Base-by-base conservation (phyloP, 2,888 invertebrate species). In the Andrena haemorrhoa region DNA sequence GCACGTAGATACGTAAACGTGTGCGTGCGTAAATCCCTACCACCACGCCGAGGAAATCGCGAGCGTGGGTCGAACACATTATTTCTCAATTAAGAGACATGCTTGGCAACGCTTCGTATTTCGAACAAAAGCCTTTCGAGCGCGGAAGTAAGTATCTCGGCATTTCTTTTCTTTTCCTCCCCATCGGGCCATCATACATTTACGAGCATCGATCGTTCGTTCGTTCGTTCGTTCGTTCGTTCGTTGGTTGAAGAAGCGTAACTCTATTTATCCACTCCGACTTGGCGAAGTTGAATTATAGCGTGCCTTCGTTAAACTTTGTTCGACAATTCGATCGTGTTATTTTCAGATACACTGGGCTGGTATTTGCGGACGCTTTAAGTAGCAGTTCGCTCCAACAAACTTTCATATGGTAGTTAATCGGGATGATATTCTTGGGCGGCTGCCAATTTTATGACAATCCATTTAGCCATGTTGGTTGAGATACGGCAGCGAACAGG, bases 31-130 rank as follows among this genome's bases (percentile, higher is more conserved):
- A 75, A 79, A 70, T 70, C 16, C 3, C 35, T 1, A 60, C 10
- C 49, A 8, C 51, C 68, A 33, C 41, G 23, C 2, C 29, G 47
- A 47, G 41, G 2, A 12, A n/a, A n/a, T 41, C 31, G 31, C 41
- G 26, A 66, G 58, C 71, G 72, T 72, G 56, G 72, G 58, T 47
- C 6, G 20, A 65, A 49, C 56, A 31, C 31, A 70, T 77, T 79
- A 65, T 68, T 76, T 64, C 47, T 35, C 77, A 56, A 69, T 76
- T 69, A 69, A 63, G 47, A 64, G 26, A 76, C 51, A 12, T 33
- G 33, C 69, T 61, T 51, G 61, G 16, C 16, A 35, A 10, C 10
- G 68, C 23, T 56, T 31, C 31, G 66, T 3, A 56, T 66, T 58
- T 47, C 29, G 23, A 51, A 60, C 16, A 26, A 51, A 29, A 58